phyloP scores from a whole-genome alignment of 2,888 invertebrate species.

The Chamaedrilus cognettii region DNA sequence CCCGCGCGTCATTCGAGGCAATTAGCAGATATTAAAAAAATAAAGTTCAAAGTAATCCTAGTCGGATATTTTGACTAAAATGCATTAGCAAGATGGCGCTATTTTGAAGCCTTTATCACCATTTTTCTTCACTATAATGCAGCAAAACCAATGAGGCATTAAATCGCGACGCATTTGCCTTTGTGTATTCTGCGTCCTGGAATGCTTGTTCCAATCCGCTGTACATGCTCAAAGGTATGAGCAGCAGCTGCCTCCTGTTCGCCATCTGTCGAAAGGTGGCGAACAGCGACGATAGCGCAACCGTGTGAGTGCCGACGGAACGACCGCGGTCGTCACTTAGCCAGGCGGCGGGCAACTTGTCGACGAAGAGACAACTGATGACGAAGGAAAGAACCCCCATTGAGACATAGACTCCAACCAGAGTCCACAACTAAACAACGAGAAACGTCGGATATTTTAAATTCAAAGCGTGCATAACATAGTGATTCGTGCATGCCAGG shows the following conservation, averaged over 20 bases:
- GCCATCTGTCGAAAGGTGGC: slow-evolving; percentile 82
- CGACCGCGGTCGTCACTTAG: not conserved
- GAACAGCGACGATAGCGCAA: slow-evolving; percentile 17
- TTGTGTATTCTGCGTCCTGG: slow-evolving; percentile 74
- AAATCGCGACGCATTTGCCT: too few relatives aligned
- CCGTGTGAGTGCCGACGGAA: slow-evolving; percentile 8
- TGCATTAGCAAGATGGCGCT: too few relatives aligned
- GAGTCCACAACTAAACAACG: slow-evolving; percentile 37
- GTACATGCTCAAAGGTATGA: slow-evolving; percentile 94
- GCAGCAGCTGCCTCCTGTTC: slow-evolving; percentile 83
- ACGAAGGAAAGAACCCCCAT: slow-evolving; percentile 68
- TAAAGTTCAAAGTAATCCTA: too few relatives aligned
- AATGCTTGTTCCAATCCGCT: slow-evolving; percentile 98
- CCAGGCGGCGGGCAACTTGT: slow-evolving; percentile 58
- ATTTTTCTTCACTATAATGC: too few relatives aligned
- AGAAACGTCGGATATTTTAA: too few relatives aligned
- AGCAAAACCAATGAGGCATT: too few relatives aligned
- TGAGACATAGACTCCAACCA: slow-evolving; percentile 36
- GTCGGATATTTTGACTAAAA: too few relatives aligned
- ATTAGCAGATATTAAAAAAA: too few relatives aligned
- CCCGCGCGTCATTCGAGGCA: too few relatives aligned
- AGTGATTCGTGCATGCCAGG: too few relatives aligned
- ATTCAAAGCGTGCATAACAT: slow-evolving; percentile 38
- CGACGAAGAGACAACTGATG: slow-evolving; percentile 84
- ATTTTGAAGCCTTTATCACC: too few relatives aligned